Evolutionary conservation across 2,113 vertebrate genomes (phyloP).

Genomic region (Apaloderma vittatum): DNA sequence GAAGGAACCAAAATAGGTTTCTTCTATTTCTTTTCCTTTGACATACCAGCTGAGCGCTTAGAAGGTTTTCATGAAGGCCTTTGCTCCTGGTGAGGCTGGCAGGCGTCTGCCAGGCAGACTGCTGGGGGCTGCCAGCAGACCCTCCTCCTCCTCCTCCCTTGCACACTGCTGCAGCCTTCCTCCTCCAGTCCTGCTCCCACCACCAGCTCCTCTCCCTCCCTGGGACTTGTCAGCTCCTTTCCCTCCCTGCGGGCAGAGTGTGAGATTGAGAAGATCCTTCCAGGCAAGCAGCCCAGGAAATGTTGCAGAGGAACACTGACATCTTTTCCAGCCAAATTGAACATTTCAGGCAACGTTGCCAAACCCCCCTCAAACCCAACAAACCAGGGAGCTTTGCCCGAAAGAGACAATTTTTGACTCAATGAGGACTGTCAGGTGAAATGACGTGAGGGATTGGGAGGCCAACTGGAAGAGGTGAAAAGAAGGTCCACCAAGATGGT

Average conservation of each 20-base stretch:
- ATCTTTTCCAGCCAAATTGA: not conserved
- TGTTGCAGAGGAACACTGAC: not conserved
- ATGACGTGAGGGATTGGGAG: not conserved
- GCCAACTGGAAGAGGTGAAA: not conserved
- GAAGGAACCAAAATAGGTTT: not conserved
- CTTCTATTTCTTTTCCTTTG: not conserved
- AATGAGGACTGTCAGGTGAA: not conserved
- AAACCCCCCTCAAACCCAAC: not conserved
- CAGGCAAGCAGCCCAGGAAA: slow-evolving; percentile 62
- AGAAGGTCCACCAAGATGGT: not conserved
- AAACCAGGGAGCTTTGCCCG: not conserved
- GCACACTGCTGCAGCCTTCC: not conserved
- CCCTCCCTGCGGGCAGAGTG: not conserved
- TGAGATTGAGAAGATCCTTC: slow-evolving; percentile 55
- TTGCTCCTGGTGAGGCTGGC: not conserved
- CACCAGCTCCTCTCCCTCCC: slow-evolving; percentile 7
- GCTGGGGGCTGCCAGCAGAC: not conserved
- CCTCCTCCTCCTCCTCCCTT: not conserved
- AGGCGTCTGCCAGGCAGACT: not conserved
- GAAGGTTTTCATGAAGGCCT: not conserved
- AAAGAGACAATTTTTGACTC: not conserved
- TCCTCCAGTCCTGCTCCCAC: rapidly evolving
- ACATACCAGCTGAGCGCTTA: not conserved
- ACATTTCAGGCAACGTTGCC: not conserved
- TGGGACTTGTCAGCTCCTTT: not conserved